Percentiles rank a stretch among this genome's conserved stretches.
Evolutionary conservation across 1,140 invertebrate genomes (phyloP).

Genomic region (Drosophila pruinosa): DNA sequence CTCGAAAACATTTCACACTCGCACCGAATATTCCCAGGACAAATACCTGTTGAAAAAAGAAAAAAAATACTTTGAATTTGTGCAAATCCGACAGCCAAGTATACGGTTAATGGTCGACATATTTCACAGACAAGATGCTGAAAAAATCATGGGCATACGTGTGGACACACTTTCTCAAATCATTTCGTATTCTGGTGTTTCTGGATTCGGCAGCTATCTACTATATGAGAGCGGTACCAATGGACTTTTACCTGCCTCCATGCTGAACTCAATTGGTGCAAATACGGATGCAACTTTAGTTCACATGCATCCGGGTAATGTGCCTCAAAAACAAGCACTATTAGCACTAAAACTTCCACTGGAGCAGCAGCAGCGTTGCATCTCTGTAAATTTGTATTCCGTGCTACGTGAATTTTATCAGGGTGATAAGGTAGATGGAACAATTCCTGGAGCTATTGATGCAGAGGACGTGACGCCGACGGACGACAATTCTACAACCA

Average conservation of each 20-base stretch:
- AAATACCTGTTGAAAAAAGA: slow-evolving; percentile 98
- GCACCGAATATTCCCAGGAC: slow-evolving; percentile 96
- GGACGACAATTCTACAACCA: background rate
- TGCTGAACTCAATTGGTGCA: slow-evolving; percentile 89
- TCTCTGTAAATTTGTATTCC: slow-evolving; percentile 89
- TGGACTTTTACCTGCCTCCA: slow-evolving; percentile 91
- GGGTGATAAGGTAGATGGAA: slow-evolving; percentile 28
- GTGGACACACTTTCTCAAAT: slow-evolving; percentile 95
- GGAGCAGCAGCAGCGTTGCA: slow-evolving; percentile 87
- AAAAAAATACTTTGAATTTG: slow-evolving; percentile 93
- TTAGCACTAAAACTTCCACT: slow-evolving; percentile 90
- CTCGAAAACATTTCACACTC: slow-evolving; percentile 92
- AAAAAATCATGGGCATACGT: slow-evolving; percentile 91
- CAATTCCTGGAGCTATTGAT: background rate
- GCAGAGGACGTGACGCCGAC: background rate
- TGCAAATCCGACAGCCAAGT: slow-evolving; percentile 90
- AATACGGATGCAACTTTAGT: slow-evolving; percentile 86
- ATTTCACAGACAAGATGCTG: slow-evolving; percentile 89
- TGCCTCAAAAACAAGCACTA: slow-evolving; percentile 89
- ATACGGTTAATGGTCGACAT: slow-evolving; percentile 90
- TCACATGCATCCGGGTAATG: slow-evolving; percentile 91
- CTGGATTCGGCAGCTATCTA: slow-evolving; percentile 89
- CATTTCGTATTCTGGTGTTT: slow-evolving; percentile 91
- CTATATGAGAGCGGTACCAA: slow-evolving; percentile 94
- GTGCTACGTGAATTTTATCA: slow-evolving; percentile 87